Conservation (phyloP, 2,797 vertebrate genomes). For the Thaleichthys pacificus region DNA sequence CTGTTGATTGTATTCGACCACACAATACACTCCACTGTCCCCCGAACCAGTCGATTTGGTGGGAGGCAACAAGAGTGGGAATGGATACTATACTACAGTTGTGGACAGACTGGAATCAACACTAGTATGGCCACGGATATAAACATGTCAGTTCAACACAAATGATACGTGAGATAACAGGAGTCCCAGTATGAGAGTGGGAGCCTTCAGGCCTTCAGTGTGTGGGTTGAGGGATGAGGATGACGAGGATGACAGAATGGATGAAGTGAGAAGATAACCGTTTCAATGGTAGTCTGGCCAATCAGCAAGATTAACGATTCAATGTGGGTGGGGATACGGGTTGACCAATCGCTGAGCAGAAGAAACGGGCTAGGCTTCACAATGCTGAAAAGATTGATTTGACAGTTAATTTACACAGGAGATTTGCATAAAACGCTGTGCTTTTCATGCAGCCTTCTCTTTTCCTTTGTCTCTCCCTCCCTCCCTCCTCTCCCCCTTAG, state of each 20-base stretch:
- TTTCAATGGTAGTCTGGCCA: constrained; percentile 28
- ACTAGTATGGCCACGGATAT: too few relatives aligned
- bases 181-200: constrained; percentile 46
- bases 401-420: constrained; percentile 75
- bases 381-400: constrained; percentile 69
- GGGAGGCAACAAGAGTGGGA: constrained; percentile 51
- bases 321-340: constrained; percentile 50
- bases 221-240: not conserved
- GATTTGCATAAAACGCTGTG: constrained; percentile 70
- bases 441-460: constrained; percentile 71
- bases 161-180: constrained; percentile 35
- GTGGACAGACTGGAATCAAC: constrained; percentile 47
- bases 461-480: constrained; percentile 35
- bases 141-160: too few relatives aligned
- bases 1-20: constrained; percentile 48
- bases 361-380: constrained; percentile 54
- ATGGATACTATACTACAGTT: constrained; percentile 39
- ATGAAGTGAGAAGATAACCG: constrained; percentile 58
- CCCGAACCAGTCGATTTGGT: constrained; percentile 43
- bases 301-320: constrained; percentile 60
- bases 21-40: constrained; percentile 63
- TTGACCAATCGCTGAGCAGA: constrained; percentile 53
- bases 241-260: not conserved
- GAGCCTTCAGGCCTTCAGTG: not conserved
- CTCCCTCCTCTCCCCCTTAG: constrained; percentile 37